Evolutionary conservation across 2,113 vertebrate genomes (phyloP), one percentile per base, ranked within the genome.

Genomic region (Lagenorhynchus albirostris): DNA sequence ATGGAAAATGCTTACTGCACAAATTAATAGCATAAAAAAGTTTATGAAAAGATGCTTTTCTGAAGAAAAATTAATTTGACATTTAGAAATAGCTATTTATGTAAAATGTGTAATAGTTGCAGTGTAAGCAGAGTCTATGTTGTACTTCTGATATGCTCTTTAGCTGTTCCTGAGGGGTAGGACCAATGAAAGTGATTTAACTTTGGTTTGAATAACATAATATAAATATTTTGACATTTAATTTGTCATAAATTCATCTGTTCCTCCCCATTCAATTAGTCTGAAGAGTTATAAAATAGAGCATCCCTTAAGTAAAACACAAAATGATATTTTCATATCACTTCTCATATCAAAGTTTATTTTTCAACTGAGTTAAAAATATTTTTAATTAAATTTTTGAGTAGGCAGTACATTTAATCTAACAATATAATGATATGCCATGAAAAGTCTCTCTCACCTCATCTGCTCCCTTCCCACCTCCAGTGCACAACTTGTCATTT

Each of bases 191-290:
- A 80, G 36, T 96, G 82, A 77, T 10, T 88, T 91, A 88, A 50
- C 73, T 95, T 95, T 84, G 41, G 33, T 63, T 94, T 63, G 41
- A 87, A 58, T 82, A 89, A 70, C 60, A 70, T 33, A 89, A 55
- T 85, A 33, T 84, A 94, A 89, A 89, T 95, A 96, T 90, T 82
- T 86, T 94, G 53, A 90, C 38, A 71, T 38, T 94, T 81, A 55
- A 36, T 63, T 91, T 91, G 85, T 26, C 73, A 50, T 82, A 91
- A 84, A 38, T 88, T 95, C 10, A 80, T 90, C 26, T 94, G 23
- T 21, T 81, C 93, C 33, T 96, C 36, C 21, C 20, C 8, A 58
- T 81, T 90, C 26, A 47, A 0, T 84, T 91, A 55, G 25, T 74
- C 31, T 88, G 62, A 91, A 82, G 84, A 58, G n/a, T 92, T 77